Evolutionary conservation across 2,113 vertebrate species (phyloP), one percentile per base, ranked within the genome.

Genomic region (Nycticorax nycticorax): DNA sequence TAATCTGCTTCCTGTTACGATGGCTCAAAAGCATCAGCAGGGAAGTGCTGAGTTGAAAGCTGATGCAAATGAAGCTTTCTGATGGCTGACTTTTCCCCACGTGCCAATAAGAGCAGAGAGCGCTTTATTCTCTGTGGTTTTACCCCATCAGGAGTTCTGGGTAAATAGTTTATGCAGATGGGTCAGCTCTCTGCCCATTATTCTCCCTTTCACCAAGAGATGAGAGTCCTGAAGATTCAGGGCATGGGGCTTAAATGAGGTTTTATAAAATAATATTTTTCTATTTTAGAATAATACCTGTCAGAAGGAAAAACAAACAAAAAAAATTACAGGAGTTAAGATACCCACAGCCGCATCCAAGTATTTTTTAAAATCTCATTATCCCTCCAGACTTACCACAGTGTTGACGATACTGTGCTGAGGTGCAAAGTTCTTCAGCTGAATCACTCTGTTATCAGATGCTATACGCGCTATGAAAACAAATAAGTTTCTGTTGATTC

Each of bases 201-300:
- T 87, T 85, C 50, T 95, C 20, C 30, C 83, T 73, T 79, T 76
- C 57, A 84, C 39, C 3, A 1, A 50, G 64, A 91, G 43, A 84
- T 39, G 35, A 74, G 60, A 89, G n/a, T 81, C 69, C n/a, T 82
- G 71, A 68, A 85, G 35, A 35, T 72, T 69, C 0, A 0, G 69
- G 68, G 64, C 32, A 75, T 52, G 26, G 24, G 33, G 28, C 18
- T 92, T 92, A 79, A 89, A 87, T 57, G 14, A 73, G 62, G 10
- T 72, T 91, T 91, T 89, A 85, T 94, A 68, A 94, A 92, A 85
- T 52, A 10, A 45, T 78, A 90, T 78, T 96, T 92, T 94, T 97
- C 91, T 89, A 50, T 59, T 87, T 92, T 87, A 87, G 69, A 95
- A 82, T 75, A 96, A 71, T 78, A 87, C 32, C 39, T 30, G 32